Conservation (phyloP, 2,888 invertebrate species). For the Teleogryllus oceanicus region DNA sequence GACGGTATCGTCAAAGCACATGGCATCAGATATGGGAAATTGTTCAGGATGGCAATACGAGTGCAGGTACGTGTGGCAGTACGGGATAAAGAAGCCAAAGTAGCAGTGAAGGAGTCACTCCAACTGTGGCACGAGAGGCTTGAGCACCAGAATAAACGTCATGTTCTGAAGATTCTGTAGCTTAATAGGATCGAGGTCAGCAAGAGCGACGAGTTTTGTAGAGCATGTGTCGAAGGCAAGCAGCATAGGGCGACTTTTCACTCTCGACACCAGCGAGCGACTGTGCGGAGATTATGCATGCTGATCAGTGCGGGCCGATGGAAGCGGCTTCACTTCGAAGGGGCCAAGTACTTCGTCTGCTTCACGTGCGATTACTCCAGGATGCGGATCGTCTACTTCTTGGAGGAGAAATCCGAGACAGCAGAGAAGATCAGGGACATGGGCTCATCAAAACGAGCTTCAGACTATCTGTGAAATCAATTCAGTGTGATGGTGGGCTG, state of each 20-base stretch:
- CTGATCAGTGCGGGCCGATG: conserved; percentile 40
- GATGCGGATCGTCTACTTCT: conserved; percentile 40
- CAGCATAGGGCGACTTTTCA: conserved; percentile 34
- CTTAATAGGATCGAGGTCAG: conserved; percentile 33
- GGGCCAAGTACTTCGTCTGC: conserved; percentile 39
- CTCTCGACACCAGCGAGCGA: conserved; percentile 30
- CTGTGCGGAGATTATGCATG: conserved; percentile 40
- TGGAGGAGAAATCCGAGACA: conserved; percentile 36
- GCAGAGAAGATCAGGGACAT: neutral
- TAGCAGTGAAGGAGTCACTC: too few species aligned
- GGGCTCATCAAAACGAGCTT: too few species aligned
- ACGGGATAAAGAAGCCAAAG: too few species aligned
- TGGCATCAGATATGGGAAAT: neutral
- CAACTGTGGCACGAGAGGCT: conserved; percentile 22
- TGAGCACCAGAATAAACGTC: conserved; percentile 38
- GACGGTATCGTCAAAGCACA: conserved; percentile 26
- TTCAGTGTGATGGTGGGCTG: too few species aligned
- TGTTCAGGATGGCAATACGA: neutral
- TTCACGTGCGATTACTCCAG: conserved; percentile 41
- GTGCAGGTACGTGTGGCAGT: too few species aligned
- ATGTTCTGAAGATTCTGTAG: conserved; percentile 37
- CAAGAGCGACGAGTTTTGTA: conserved; percentile 35
- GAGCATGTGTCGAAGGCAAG: conserved; percentile 39
- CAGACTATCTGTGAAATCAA: too few species aligned
- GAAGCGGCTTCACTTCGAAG: conserved; percentile 39